Evolutionary conservation across 2,113 vertebrate genomes (phyloP).

Genomic region (Pungitius pungitius): DNA sequence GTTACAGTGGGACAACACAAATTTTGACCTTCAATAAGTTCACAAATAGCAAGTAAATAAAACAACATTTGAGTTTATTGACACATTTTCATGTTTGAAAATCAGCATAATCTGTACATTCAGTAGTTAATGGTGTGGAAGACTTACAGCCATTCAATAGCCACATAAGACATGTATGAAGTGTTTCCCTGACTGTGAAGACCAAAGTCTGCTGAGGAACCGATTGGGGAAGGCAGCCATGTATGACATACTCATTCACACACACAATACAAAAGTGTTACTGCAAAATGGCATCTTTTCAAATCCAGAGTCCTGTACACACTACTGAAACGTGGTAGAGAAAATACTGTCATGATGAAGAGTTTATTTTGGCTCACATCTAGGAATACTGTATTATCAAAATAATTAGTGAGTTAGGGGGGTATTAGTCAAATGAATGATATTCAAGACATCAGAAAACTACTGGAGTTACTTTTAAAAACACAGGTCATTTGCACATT

Average conservation of each 20-base stretch:
- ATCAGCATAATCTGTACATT: slow-evolving; percentile 73
- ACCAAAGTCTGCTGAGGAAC: slow-evolving; percentile 36
- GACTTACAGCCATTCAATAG: slow-evolving; percentile 61
- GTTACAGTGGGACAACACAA: too few relatives aligned
- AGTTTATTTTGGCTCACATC: not conserved
- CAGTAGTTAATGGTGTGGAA: slow-evolving; percentile 74
- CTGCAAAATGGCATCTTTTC: slow-evolving; percentile 18
- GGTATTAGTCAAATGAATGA: not conserved
- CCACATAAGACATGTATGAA: slow-evolving; percentile 40
- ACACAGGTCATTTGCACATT: not conserved
- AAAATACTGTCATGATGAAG: not conserved
- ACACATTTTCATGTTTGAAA: slow-evolving; percentile 64
- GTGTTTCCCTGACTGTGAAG: slow-evolving; percentile 47
- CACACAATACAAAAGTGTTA: slow-evolving; percentile 23
- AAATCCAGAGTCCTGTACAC: slow-evolving; percentile 1
- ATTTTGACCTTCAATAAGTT: not conserved
- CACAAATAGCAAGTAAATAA: not conserved
- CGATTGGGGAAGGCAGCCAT: slow-evolving; percentile 32
- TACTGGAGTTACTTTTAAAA: not conserved
- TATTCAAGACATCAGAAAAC: not conserved
- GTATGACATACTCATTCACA: slow-evolving; percentile 14
- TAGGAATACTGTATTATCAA: not conserved
- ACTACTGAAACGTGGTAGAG: not conserved
- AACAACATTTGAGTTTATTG: slow-evolving; percentile 68
- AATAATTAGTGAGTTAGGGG: not conserved